These are phyloP conservation scores for Intellagama lesueurii DNA, from an alignment of 2,797 vertebrate genomes.

Conservation along the genomic window DNA sequence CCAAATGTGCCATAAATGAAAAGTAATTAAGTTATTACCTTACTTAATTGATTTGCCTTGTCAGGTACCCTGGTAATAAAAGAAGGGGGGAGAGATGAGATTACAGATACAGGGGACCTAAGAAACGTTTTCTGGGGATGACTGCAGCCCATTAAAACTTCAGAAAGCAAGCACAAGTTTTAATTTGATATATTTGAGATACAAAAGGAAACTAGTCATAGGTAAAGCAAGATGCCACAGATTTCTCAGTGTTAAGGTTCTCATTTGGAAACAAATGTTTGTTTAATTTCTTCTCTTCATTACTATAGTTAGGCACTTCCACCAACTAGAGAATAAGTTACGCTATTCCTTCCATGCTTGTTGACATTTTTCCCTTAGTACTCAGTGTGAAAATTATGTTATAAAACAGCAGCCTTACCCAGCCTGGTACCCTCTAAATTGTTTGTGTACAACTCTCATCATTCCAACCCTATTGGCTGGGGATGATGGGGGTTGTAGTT, in stretches of 20 bases:
- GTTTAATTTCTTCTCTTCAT: background rate
- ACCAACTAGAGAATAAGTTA: background rate
- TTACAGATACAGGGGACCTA: no score
- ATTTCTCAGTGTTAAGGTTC: background rate
- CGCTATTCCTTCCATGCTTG: background rate
- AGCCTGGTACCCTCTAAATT: background rate
- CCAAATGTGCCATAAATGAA: background rate
- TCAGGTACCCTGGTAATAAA: background rate
- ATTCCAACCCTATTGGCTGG: background rate
- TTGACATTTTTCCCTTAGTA: background rate
- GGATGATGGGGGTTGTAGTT: background rate
- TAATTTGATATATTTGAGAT: background rate
- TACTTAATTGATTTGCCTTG: background rate
- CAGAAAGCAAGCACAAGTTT: background rate
- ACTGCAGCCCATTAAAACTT: background rate
- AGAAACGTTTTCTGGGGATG: background rate
- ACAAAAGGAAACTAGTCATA: background rate
- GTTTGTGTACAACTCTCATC: background rate
- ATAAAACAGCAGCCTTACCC: background rate
- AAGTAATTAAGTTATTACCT: no score
- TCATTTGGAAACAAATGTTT: background rate
- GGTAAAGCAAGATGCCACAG: background rate
- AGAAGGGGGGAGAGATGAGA: background rate
- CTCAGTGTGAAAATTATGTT: background rate
- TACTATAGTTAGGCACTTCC: background rate